phyloP scores from a whole-genome alignment of 2,797 vertebrate species.

The Karalla daura region DNA sequence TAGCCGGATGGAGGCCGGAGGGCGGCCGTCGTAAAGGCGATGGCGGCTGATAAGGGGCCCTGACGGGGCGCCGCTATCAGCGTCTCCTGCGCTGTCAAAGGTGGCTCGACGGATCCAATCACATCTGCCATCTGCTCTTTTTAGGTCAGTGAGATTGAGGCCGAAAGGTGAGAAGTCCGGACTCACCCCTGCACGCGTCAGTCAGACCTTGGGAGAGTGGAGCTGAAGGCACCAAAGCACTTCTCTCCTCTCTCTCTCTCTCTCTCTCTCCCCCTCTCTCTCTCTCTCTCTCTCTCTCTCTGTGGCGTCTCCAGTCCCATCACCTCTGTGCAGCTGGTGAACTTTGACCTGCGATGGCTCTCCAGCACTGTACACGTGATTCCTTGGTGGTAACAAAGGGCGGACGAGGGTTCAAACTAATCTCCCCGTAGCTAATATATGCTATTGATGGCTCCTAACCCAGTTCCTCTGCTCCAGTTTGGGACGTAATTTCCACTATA shows the following conservation, averaged over 20 bases:
- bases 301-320: slow-evolving; percentile 16
- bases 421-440: slow-evolving; percentile 34
- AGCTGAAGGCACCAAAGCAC: not conserved
- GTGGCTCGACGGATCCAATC: slow-evolving; percentile 30
- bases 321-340: slow-evolving; percentile 15
- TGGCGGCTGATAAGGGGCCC: slow-evolving; percentile 6
- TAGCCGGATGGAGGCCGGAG: no score
- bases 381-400: slow-evolving; percentile 29
- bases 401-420: slow-evolving; percentile 43
- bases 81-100: slow-evolving; percentile 19
- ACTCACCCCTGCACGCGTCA: not conserved
- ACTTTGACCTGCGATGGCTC: slow-evolving; percentile 20
- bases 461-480: slow-evolving; percentile 57
- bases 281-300: no score
- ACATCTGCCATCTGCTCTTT: slow-evolving; percentile 62
- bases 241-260: no score
- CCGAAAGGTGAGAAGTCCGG: slow-evolving; percentile 57
- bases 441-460: slow-evolving; percentile 60
- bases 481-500: slow-evolving; percentile 40
- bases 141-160: slow-evolving; percentile 64
- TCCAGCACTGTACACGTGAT: not conserved
- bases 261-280: no score
- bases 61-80: not conserved
- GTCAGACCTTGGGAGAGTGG: slow-evolving; percentile 17
- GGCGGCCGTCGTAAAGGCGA: slow-evolving; percentile 19